These are phyloP conservation scores for Macrophya annulata DNA, from an alignment of 2,888 invertebrate genomes.

Conservation along the genomic window DNA sequence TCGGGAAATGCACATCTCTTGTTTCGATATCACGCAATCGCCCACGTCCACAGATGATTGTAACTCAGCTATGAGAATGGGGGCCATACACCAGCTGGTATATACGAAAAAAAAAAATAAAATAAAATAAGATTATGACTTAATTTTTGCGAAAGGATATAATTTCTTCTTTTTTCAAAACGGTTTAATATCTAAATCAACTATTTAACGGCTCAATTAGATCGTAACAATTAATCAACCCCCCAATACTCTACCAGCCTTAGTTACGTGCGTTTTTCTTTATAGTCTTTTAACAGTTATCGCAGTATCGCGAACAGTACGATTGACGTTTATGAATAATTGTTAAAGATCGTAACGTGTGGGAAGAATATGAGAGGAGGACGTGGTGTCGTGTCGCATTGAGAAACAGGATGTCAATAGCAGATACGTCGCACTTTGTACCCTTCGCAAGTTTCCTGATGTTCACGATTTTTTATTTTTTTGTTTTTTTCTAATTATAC, in stretches of 20 bases:
- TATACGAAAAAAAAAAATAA: not conserved
- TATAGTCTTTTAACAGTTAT: not conserved
- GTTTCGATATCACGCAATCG: conserved; percentile 11
- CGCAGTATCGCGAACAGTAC: not conserved
- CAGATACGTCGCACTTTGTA: conserved; percentile 43
- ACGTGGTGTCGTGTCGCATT: not conserved
- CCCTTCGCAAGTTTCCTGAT: conserved; percentile 29
- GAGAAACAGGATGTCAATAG: conserved; percentile 46
- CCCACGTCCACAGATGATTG: not conserved
- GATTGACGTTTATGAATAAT: not conserved
- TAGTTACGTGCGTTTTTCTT: conserved; percentile 10
- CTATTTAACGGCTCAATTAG: not conserved
- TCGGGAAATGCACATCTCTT: conserved; percentile 25
- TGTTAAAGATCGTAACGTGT: conserved; percentile 23
- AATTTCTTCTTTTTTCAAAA: not conserved
- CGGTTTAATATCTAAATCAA: not conserved
- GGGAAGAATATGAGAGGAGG: conserved; percentile 16
- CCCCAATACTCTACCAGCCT: not conserved
- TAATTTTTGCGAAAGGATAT: not conserved
- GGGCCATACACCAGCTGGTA: not conserved
- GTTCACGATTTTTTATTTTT: not conserved
- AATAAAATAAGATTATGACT: not conserved
- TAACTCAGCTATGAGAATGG: not conserved
- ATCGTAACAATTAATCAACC: not conserved
- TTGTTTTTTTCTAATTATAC: not conserved